These are phyloP conservation scores for Acanthopagrus latus DNA, from an alignment of 2,797 vertebrate species.

Conservation along the genomic window DNA sequence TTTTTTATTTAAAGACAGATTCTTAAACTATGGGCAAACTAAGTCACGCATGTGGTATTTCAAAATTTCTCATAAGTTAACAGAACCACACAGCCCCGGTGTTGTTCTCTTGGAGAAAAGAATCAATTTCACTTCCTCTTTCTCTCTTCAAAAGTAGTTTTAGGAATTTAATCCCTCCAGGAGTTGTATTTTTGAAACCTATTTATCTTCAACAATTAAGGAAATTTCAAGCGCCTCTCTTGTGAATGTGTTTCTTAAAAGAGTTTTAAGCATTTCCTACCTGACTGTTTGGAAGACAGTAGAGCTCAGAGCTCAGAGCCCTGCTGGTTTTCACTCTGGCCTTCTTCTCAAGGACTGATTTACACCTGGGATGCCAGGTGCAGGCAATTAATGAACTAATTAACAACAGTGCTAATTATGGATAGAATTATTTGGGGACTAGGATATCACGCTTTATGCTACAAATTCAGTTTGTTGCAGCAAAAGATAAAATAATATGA, in stretches of 20 bases:
- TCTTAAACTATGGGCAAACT: neutral
- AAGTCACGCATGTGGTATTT: neutral
- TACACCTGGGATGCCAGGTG: slow-evolving; percentile 48
- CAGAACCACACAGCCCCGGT: neutral
- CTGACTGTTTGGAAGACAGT: neutral
- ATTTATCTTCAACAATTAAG: neutral
- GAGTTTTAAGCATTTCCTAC: slow-evolving; percentile 6
- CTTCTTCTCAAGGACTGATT: slow-evolving; percentile 10
- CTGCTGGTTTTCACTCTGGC: slow-evolving; percentile 33
- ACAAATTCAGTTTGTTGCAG: neutral
- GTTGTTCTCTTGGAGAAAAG: neutral
- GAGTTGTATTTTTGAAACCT: neutral
- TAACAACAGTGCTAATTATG: slow-evolving; percentile 45
- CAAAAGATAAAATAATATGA: neutral
- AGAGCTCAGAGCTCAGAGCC: slow-evolving; percentile 7
- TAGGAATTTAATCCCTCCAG: too few species aligned
- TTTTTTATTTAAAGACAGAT: neutral
- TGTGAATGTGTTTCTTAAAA: neutral
- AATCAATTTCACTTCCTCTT: slow-evolving; percentile 1
- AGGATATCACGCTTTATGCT: neutral
- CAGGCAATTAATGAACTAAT: slow-evolving; percentile 48
- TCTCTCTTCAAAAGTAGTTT: neutral
- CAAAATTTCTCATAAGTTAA: too few species aligned
- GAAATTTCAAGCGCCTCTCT: neutral
- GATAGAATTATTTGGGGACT: slow-evolving; percentile 24